Conservation (phyloP, 2,113 vertebrate genomes). For the Eidolon helvum region DNA sequence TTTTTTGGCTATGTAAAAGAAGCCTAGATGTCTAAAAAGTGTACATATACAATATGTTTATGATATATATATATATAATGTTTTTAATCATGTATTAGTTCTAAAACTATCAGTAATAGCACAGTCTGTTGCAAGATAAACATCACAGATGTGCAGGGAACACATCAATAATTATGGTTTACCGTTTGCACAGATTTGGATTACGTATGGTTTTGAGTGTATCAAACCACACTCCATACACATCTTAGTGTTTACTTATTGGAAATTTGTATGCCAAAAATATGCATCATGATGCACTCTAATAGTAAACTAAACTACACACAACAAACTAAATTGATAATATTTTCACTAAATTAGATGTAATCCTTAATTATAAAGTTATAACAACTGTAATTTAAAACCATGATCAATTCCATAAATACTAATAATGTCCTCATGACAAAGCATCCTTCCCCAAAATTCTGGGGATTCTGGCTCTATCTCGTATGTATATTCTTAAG, state of each 20-base stretch:
- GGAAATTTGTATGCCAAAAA: neutral
- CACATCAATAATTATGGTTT: neutral
- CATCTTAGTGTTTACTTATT: neutral
- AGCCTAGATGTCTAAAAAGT: neutral
- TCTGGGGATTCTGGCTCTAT: neutral
- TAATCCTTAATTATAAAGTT: conserved; percentile 8
- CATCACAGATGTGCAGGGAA: neutral
- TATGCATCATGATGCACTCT: neutral
- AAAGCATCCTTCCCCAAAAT: neutral
- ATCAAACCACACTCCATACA: neutral
- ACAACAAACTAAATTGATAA: neutral
- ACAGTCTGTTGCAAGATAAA: neutral
- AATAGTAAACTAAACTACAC: neutral
- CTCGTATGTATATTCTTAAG: neutral
- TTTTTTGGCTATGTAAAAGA: neutral
- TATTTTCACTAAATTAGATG: neutral
- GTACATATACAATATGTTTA: neutral
- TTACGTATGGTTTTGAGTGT: neutral
- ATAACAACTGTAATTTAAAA: neutral
- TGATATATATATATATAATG: neutral
- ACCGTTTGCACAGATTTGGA: neutral
- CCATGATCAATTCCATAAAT: neutral
- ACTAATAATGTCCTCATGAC: neutral
- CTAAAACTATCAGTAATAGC: neutral
- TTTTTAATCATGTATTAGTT: neutral